Base-by-base conservation (phyloP, 2,797 vertebrate genomes). In the Dromococcyx pavoninus region DNA sequence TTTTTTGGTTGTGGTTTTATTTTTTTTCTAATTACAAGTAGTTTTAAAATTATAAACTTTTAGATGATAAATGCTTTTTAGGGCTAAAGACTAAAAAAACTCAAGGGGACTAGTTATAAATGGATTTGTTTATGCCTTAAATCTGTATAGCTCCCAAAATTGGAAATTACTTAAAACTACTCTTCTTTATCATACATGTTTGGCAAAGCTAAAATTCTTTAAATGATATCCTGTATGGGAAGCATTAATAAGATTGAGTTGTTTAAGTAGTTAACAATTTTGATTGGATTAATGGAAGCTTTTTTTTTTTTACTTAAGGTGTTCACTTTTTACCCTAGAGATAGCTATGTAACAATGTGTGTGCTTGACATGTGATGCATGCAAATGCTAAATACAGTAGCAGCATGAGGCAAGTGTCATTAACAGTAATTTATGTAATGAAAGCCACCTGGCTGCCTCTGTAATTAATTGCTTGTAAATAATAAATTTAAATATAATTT, bases 391-490 rank as follows among this genome's bases (percentile, higher is more conserved):
- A 99, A 97, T 98, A 98, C 98, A 98, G 98, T 98, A 97, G 94
- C 98, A 99, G 98, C 99, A 98, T 98, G 99, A 99, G 98, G 98
- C 98, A 98, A 98, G 98, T 98, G 98, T 98, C 99, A 99, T 99
- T 99, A 99, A 98, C 99, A 98, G 98, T 98, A 99, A 99, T 99
- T 99, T 98, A 98, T 98, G 98, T 98, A 98, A 97, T 98, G 98
- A 98, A 98, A 98, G 97, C 97, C 98, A 98, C 98, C 98, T 98
- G 97, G 98, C 98, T 98, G 98, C 98, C 98, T 98, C 99, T 95
- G 97, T 98, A 99, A 99, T 99, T 98, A 99, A 99, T 99, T 99
- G 98, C 98, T 98, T 99, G 98, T 98, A 99, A 99, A 99, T 99
- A 98, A 98, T 98, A 98, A 98, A 98, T 98, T 98, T 98, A 97